Base-by-base conservation (phyloP, 2,113 vertebrate genomes). In the Chelonoidis abingdonii region DNA sequence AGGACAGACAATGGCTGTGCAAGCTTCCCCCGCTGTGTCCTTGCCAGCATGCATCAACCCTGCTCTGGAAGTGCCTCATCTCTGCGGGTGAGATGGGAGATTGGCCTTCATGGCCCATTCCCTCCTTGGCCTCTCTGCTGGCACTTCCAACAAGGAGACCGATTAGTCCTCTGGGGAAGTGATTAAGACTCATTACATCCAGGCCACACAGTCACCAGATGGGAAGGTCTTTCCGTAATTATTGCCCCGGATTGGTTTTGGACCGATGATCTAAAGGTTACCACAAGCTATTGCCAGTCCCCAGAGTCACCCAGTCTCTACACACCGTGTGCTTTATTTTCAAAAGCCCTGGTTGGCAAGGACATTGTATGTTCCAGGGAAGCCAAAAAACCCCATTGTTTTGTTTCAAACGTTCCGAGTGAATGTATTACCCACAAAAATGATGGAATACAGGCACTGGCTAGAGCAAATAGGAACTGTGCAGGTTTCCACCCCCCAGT, bases 381-480 rank as follows among this genome's bases (percentile, higher is more conserved):
- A 19, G 31, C 29, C 59, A 62, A 62, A 31, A 14, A 8, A 62
- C 21, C 0, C 0, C 2, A 13, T 2, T 0, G 47, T 69, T 93
- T 97, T 27, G 69, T 81, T 87, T 80, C 87, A 90, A 91, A 44
- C 17, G 6, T 72, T 82, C 83, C 88, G 57, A 91, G 87, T 95
- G 9, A 75, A 92, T 96, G 89, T 92, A 92, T 41, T n/a, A 41
- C n/a, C 94, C 41, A 1, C 35, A n/a, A 21, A 16, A 41, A 7
- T 41, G 22, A 75, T 44, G 9, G 86, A 83, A 91, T 93, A 25
- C 12, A 83, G 80, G 53, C 59, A 13, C 44, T 53, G 76, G 49
- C 17, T 10, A 83, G 4, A 91, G 5, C 29, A 86, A 59, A 13
- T 76, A 24, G 49, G 50, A 10, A 22, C 9, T 31, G 49, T 35